Conservation (phyloP, 1,140 invertebrate genomes). For the Onthophagus taurus region DNA sequence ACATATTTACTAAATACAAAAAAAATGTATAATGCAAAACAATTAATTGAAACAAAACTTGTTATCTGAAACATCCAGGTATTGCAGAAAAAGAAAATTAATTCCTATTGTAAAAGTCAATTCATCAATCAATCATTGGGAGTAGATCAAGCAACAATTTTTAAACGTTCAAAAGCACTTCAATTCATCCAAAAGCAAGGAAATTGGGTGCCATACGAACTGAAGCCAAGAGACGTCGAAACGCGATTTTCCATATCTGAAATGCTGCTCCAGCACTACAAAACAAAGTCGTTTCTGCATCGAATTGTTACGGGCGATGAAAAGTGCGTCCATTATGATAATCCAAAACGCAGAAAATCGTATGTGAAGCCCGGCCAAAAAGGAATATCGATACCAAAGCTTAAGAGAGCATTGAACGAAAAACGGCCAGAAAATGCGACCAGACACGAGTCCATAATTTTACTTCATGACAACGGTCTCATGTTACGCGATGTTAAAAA, state of each 20-base stretch:
- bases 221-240: conserved; percentile 1
- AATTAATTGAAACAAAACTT: too few species aligned
- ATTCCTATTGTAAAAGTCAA: too few species aligned
- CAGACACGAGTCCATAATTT: background rate
- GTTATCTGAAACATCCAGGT: too few species aligned
- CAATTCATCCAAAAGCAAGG: background rate
- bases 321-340: background rate
- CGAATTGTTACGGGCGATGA: background rate
- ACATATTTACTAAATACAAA: too few species aligned
- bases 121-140: too few species aligned
- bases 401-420: background rate
- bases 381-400: background rate
- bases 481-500: background rate
- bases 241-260: background rate
- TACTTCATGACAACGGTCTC: background rate
- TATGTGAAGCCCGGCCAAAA: background rate
- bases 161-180: background rate
- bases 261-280: background rate
- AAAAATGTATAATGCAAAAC: too few species aligned
- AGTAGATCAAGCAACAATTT: background rate
- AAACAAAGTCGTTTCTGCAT: background rate
- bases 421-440: background rate
- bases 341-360: background rate
- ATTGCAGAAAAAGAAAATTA: too few species aligned
- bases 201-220: background rate